Evolutionary conservation across 2,797 vertebrate genomes (phyloP), one percentile per base, ranked within the genome.

Genomic region (Distichodus sexfasciatus): DNA sequence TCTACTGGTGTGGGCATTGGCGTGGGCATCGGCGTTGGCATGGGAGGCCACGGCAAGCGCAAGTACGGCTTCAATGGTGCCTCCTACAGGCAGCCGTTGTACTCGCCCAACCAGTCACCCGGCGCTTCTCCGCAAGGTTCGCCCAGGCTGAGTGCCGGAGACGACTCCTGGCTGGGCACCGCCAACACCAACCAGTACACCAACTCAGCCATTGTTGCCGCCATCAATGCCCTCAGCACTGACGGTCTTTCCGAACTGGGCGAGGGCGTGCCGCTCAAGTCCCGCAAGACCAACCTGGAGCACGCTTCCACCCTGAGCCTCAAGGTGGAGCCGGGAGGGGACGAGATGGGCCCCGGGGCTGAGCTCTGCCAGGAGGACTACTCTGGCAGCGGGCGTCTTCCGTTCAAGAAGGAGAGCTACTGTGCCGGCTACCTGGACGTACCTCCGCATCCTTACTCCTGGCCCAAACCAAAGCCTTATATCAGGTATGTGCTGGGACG

Each of bases 141-240:
- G 0, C 93, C 93, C 0, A 84, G 91, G 14, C 86, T 92, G 72
- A 93, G 92, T 0, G 83, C 90, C 35, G 90, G 88, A 0, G 93
- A 94, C 1, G 93, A 94, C 61, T 88, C 85, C 0, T 94, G 93
- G 93, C 82, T 92, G 48, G 88, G 89, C 41, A 91, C 85, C 80
- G 90, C 88, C 74, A 93, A 86, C 81, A 90, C 88, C 74, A 93
- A 93, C 54, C 93, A 93, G 80, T 94, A 93, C 66, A 92, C 93
- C 79, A 94, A 93, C 84, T 94, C 92, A 0, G 93, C 93, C 76
- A 94, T 94, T 0, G 93, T 94, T 0, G 93, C 91, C 0, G 93
- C 93, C 80, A 94, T 94, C 82, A 94, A 94, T 0, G 93, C 93
- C 11, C 92, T 94, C 73, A 93, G 90, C 85, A 94, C 93, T 0